These are phyloP conservation scores for Lepidocyrtinus sp. DNA, from an alignment of 2,888 invertebrate species.

Conservation along the genomic window DNA sequence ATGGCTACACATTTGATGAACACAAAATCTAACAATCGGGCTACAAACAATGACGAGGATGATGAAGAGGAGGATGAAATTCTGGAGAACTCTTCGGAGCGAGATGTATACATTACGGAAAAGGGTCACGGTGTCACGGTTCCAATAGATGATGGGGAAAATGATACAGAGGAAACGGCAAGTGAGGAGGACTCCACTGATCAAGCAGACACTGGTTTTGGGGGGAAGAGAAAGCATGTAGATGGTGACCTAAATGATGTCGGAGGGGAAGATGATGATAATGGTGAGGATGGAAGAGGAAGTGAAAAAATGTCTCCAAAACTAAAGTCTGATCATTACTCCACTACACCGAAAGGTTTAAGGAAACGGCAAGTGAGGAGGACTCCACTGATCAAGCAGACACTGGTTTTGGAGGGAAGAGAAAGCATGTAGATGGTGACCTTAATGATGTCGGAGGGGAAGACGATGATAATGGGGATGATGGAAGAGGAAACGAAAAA, in stretches of 20 bases:
- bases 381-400: conserved; percentile 51
- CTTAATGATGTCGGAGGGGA: conserved; percentile 37
- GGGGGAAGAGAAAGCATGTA: conserved; percentile 48
- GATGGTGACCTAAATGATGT: conserved; percentile 37
- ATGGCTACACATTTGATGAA: conserved; percentile 65
- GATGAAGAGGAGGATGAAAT: conserved; percentile 58
- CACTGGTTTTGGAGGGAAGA: conserved; percentile 34
- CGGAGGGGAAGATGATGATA: conserved; percentile 23
- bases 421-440: conserved; percentile 38
- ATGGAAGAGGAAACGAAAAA: conserved; percentile 32
- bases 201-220: conserved; percentile 33
- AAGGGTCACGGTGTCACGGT: conserved; percentile 48
- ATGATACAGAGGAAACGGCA: conserved; percentile 57
- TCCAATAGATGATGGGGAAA: conserved; percentile 43
- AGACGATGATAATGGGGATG: conserved; percentile 39
- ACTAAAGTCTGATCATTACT: conserved; percentile 56
- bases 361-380: conserved; percentile 59
- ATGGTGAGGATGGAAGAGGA: conserved; percentile 41
- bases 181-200: conserved; percentile 59
- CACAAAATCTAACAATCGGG: conserved; percentile 27
- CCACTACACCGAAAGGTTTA: conserved; percentile 69
- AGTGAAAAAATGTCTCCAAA: conserved; percentile 37
- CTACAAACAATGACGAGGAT: too few species aligned
- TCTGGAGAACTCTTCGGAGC: conserved; percentile 67
- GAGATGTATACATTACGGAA: conserved; percentile 65